phyloP scores from a whole-genome alignment of 1,140 invertebrate genomes.

The Oryctes rhinoceros region DNA sequence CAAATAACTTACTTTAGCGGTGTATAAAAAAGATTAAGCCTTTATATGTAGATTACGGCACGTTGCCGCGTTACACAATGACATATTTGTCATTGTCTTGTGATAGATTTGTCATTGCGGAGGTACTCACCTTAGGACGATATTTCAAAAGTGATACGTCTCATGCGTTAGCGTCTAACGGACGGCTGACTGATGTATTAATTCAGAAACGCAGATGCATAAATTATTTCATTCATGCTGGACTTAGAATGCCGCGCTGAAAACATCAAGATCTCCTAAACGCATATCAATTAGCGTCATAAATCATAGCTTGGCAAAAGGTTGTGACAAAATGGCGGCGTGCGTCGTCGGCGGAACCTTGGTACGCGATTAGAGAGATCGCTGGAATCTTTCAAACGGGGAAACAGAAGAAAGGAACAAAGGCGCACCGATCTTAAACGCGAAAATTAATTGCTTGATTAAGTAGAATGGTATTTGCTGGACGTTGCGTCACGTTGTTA shows the following conservation, averaged over 20 bases:
- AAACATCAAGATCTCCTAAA: constrained; percentile 16
- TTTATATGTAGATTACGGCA: constrained; percentile 18
- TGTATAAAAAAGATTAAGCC: not conserved
- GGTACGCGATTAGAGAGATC: too few species aligned
- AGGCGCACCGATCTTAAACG: too few species aligned
- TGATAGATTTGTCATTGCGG: constrained; percentile 21
- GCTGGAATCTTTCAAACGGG: too few species aligned
- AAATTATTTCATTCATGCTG: constrained; percentile 17
- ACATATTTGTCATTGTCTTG: constrained; percentile 21
- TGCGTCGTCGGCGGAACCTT: too few species aligned
- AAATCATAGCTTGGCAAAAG: too few species aligned
- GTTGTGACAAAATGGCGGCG: too few species aligned
- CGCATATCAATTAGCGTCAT: not conserved
- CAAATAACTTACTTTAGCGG: constrained; percentile 16
- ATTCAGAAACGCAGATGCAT: constrained; percentile 22
- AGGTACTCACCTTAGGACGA: constrained; percentile 12
- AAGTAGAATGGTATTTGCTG: too few species aligned
- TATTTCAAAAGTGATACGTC: constrained; percentile 25
- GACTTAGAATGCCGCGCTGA: constrained; percentile 4
- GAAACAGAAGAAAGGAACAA: too few species aligned
- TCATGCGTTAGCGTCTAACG: not conserved
- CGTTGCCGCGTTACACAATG: not conserved
- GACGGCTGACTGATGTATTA: constrained; percentile 11
- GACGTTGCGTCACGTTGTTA: too few species aligned
- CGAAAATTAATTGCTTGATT: too few species aligned